Percentiles rank a stretch among this genome's conserved stretches.
These are phyloP conservation scores for Galendromus occidentalis DNA, from an alignment of 1,140 invertebrate genomes.

Conservation along the genomic window DNA sequence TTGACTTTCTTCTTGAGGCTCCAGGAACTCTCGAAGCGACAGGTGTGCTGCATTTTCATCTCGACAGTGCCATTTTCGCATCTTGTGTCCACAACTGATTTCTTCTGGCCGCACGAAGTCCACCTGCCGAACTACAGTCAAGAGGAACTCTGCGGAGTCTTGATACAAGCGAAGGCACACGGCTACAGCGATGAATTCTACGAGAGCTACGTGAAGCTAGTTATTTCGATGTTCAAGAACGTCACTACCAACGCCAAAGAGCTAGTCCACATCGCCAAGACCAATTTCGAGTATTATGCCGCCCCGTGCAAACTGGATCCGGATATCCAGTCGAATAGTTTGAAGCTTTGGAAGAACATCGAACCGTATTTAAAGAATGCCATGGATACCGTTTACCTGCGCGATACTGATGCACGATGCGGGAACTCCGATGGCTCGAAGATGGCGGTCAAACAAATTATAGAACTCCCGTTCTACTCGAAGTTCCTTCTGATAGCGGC, in stretches of 20 bases:
- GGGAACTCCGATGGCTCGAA: constrained; percentile 33
- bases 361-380: constrained; percentile 47
- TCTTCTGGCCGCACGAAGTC: constrained; percentile 46
- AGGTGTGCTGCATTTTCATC: constrained; percentile 48
- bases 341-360: constrained; percentile 53
- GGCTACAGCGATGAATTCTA: constrained; percentile 39
- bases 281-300: constrained; percentile 45
- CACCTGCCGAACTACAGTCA: constrained; percentile 59
- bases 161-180: constrained; percentile 31
- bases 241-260: constrained; percentile 60
- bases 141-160: constrained; percentile 48
- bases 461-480: constrained; percentile 68
- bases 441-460: constrained; percentile 35
- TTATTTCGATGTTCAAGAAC: constrained; percentile 55
- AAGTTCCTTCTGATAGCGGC: constrained; percentile 70
- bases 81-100: constrained; percentile 43
- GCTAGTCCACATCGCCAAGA: constrained; percentile 36
- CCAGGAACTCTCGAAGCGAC: constrained; percentile 40
- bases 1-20: constrained; percentile 45
- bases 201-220: constrained; percentile 50
- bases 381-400: constrained; percentile 51
- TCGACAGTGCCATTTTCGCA: constrained; percentile 59
- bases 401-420: constrained; percentile 35
- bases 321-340: constrained; percentile 36
- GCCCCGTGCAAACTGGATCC: constrained; percentile 42